Base-by-base conservation (phyloP, 2,113 vertebrate genomes). In the Gymnocephalus cernua region DNA sequence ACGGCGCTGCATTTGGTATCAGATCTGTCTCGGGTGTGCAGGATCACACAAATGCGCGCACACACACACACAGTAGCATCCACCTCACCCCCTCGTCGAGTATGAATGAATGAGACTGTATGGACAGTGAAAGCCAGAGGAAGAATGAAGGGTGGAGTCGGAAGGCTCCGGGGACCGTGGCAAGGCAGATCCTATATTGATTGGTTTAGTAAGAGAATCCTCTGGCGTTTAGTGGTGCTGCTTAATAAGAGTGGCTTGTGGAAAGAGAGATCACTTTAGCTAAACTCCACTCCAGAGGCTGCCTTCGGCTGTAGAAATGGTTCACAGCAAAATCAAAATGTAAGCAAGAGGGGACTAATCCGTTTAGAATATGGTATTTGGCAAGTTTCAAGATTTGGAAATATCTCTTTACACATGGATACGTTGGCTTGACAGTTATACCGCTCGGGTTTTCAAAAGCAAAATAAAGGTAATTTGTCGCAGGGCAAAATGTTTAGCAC, bases 141-240 rank as follows among this genome's bases (percentile, higher is more conserved):
- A 81, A 86, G 82, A 82, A 88, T 72, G 68, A 86, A 75, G 77
- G 89, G 88, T 89, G 87, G 88, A 86, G 88, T 57, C 23, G 4
- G 8, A 47, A 72, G 68, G 12, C 88, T 79, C 84, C 2, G 19
- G 84, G 88, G 91, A 81, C 53, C 23, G 18, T 35, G 72, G 88
- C 61, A 62, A 82, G 81, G 65, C 88, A 79, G 87, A 85, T 92
- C 87, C 84, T 69, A 35, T 90, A 92, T 94, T 90, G 93, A 93
- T 93, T 93, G 85, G 84, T 92, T 91, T 87, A 88, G 92, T 92
- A 93, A 94, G 92, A 88, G 83, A 93, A 94, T 94, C 93, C 91
- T 91, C 75, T 2, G 71, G 88, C 92, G 91, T 93, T 94, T 93
- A 91, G 89, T 91, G 87, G 81, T 81, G 86, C 88, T 92, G 84